Evolutionary conservation across 1,140 invertebrate species (phyloP).

Genomic region (Pentalonia nigronervosa): DNA sequence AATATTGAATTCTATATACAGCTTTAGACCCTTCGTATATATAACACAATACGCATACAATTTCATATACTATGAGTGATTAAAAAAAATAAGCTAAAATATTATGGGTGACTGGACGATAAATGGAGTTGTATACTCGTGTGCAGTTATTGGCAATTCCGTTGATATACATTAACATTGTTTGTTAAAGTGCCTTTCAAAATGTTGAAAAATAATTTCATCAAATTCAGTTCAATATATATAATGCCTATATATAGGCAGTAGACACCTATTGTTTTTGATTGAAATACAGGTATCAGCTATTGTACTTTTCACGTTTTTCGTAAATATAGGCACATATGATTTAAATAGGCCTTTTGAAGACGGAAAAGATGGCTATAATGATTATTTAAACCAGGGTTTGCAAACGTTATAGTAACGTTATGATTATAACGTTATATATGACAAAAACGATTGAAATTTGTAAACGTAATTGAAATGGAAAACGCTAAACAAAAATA

Average conservation of each 20-base stretch:
- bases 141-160: not conserved
- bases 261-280: not conserved
- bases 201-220: not conserved
- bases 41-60: not conserved
- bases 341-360: not conserved
- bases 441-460: too few species aligned
- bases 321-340: not conserved
- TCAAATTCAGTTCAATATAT: not conserved
- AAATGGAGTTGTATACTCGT: not conserved
- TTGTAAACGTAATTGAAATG: too few species aligned
- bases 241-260: too few species aligned
- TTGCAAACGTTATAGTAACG: too few species aligned
- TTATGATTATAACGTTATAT: too few species aligned
- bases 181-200: not conserved
- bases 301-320: not conserved
- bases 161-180: not conserved
- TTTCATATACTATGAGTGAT: too few species aligned
- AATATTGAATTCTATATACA: not conserved
- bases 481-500: too few species aligned
- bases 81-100: not conserved
- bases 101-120: not conserved
- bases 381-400: not conserved
- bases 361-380: not conserved
- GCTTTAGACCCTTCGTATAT: not conserved
- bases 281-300: not conserved